Conservation (phyloP, 2,797 vertebrate species). For the Hyperoplus immaculatus region DNA sequence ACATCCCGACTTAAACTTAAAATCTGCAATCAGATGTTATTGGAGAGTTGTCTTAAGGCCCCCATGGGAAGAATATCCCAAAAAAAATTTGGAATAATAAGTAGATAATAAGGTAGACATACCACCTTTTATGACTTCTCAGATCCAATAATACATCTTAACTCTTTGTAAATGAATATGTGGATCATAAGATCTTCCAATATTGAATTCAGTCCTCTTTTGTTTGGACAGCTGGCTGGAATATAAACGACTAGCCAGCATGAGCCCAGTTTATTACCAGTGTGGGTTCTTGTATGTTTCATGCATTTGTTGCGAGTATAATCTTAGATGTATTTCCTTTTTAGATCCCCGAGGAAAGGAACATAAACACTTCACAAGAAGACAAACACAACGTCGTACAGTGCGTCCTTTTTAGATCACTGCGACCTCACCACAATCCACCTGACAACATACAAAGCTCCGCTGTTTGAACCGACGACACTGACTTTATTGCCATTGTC, state of each 20-base stretch:
- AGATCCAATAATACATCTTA: constrained; percentile 45
- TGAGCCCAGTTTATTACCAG: constrained; percentile 60
- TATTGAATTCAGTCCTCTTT: constrained; percentile 58
- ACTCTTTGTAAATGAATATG: constrained; percentile 56
- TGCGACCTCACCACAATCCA: constrained; percentile 11
- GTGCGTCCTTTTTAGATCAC: constrained; percentile 42
- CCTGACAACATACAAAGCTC: constrained; percentile 17
- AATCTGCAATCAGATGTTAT: constrained; percentile 17
- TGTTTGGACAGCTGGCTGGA: constrained; percentile 81
- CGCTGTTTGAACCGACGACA: constrained; percentile 4
- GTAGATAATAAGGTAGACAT: constrained; percentile 48
- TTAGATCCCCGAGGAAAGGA: constrained; percentile 64
- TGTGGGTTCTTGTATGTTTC: constrained; percentile 61
- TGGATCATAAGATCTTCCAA: constrained; percentile 50
- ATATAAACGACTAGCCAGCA: constrained; percentile 61
- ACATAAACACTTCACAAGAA: constrained; percentile 65
- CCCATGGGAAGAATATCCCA: constrained; percentile 9
- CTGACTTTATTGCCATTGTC: constrained; percentile 1
- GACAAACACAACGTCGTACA: constrained; percentile 59
- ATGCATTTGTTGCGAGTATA: constrained; percentile 53
- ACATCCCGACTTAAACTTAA: constrained; percentile 8
- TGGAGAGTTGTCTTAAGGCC: constrained; percentile 5
- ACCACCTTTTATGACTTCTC: constrained; percentile 53
- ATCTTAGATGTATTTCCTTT: constrained; percentile 59
- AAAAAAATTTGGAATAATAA: constrained; percentile 22